Base-by-base conservation (phyloP, 2,888 invertebrate species). In the Teleiodes luculella region DNA sequence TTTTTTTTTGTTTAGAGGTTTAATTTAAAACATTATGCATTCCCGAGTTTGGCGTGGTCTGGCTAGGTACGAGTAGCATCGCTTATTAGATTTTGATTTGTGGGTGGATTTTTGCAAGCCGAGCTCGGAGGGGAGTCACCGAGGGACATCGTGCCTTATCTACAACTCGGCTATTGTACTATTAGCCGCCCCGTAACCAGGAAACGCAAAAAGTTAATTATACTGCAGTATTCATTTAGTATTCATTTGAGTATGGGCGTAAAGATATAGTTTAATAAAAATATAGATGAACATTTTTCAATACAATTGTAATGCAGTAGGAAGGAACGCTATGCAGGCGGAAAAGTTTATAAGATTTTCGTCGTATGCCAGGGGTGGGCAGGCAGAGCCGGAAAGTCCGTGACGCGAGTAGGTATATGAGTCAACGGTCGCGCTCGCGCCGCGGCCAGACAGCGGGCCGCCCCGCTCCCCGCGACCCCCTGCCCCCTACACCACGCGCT, bases 141-240 rank as follows among this genome's bases (percentile, higher is more conserved):
- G 51, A 66, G 65, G 61, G 61, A 52, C 67, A 66, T 64, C 85
- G 86, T 86, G 86, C 82, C 81, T 83, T 86, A 86, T 86, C 86
- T 84, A 58, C 62, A 63, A 57, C 37, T 31, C 31, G 51, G 47
- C 24, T 37, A 33, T 8, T 33, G 2, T 8, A 45, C 13, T 45
- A 24, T 24, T 24, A 37, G 41, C 41, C 24, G 28, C 51, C 20
- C 50, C 28, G 37, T 37, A 16, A 50, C 36, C 18, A 41, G 24
- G 33, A 13, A 33, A 33, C 47, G 14, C 48, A 24, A 24, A 24
- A 24, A 24, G n/a, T n/a, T n/a, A n/a, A n/a, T n/a, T n/a, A n/a
- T n/a, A n/a, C n/a, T n/a, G n/a, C n/a, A n/a, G n/a, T n/a, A n/a
- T n/a, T n/a, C n/a, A n/a, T n/a, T n/a, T n/a, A n/a, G n/a, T n/a